Percentiles rank a stretch among this genome's conserved stretches.
Conservation (phyloP, 2,113 vertebrate genomes). For the Muscicapa adusta region DNA sequence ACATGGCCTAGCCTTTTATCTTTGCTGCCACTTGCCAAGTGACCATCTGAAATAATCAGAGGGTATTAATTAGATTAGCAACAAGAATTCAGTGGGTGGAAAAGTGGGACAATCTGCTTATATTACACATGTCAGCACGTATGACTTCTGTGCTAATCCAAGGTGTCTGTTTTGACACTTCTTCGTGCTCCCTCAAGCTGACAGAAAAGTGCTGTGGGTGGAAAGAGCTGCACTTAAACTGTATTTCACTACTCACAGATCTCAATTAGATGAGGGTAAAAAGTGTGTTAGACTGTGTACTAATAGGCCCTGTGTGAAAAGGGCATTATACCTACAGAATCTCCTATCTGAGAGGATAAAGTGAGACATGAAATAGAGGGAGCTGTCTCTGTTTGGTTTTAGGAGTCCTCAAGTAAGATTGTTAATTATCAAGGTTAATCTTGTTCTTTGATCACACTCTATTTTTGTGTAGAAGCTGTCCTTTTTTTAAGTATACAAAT, state of each 20-base stretch:
- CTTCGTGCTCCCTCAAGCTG: background rate
- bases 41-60: constrained; percentile 14
- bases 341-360: background rate
- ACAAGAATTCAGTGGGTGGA: constrained; percentile 39
- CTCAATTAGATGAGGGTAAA: background rate
- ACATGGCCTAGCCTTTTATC: background rate
- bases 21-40: background rate
- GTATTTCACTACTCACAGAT: background rate
- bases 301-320: background rate
- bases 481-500: background rate
- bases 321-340: background rate
- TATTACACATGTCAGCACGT: background rate
- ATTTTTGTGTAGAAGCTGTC: background rate
- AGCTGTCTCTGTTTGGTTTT: background rate
- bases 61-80: background rate
- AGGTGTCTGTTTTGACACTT: background rate
- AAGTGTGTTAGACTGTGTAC: background rate
- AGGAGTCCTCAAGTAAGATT: background rate
- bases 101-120: background rate
- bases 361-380: background rate
- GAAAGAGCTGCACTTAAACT: background rate
- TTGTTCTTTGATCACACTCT: background rate
- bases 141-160: background rate
- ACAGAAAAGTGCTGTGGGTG: background rate
- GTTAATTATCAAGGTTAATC: background rate